Conservation (phyloP, 35 echinoderm and acorn worm species). For the Heliocidaris tuberculata region DNA sequence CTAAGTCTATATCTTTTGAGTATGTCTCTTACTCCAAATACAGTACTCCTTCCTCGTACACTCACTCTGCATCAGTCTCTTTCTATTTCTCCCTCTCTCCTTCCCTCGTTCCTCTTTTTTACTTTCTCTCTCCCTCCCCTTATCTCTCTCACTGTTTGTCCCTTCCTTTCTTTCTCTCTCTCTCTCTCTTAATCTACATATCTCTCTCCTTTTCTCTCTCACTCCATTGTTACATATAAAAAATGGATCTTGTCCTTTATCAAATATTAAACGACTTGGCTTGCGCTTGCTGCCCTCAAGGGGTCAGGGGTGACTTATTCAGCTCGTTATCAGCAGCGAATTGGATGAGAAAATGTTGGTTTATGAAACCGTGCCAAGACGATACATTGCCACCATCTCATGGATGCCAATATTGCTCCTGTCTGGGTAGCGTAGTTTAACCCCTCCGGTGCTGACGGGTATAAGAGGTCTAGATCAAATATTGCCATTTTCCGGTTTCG, state of each 20-base stretch:
- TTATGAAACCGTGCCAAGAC: background rate
- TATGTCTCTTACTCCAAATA: too few relatives aligned
- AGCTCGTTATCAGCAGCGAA: background rate
- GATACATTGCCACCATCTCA: background rate
- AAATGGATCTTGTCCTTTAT: constrained; percentile 14
- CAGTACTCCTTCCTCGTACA: too few relatives aligned
- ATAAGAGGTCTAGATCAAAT: background rate
- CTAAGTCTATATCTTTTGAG: background rate
- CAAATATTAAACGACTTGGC: constrained; percentile 25
- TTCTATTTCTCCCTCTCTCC: too few relatives aligned
- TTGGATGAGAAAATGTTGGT: constrained; percentile 10
- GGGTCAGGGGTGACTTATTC: constrained; percentile 8
- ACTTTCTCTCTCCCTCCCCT: background rate
- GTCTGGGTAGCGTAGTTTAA: background rate
- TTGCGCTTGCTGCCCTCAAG: background rate
- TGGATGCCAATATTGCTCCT: background rate
- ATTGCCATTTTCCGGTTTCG: background rate
- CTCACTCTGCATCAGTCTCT: too few relatives aligned
- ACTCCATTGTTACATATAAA: background rate
- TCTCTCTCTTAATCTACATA: background rate
- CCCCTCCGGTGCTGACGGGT: background rate
- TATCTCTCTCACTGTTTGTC: background rate
- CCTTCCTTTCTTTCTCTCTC: background rate
- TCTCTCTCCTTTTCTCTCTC: background rate
- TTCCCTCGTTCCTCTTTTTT: background rate